phyloP scores from a whole-genome alignment of 1,140 invertebrate species.

The Drosophila auraria region DNA sequence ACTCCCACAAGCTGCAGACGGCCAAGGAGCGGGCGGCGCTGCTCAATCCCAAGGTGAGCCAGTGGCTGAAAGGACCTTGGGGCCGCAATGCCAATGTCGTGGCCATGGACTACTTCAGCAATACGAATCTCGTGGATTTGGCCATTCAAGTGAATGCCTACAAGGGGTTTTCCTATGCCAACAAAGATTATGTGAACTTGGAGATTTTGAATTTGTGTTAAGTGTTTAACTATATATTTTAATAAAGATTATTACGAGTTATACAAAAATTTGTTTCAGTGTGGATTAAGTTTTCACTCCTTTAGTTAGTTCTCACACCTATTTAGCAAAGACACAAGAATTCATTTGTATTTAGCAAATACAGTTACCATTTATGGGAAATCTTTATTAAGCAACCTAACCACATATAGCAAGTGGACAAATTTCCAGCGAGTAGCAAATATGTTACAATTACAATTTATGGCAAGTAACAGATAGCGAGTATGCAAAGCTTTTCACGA shows the following conservation, averaged over 20 bases:
- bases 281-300: no score
- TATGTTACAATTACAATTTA: no score
- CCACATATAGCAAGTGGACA: no score
- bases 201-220: conserved; percentile 52
- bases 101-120: conserved; percentile 87
- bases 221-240: not conserved
- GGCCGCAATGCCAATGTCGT: conserved; percentile 87
- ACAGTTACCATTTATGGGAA: no score
- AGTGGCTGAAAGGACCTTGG: conserved; percentile 84
- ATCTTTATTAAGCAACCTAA: not conserved
- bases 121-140: conserved; percentile 87
- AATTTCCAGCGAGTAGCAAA: no score
- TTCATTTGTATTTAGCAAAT: no score
- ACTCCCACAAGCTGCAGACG: conserved; percentile 63
- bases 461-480: no score
- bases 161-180: conserved; percentile 65
- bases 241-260: not conserved
- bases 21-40: conserved; percentile 69
- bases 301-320: no score
- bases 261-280: no score
- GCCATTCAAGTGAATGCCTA: conserved; percentile 84
- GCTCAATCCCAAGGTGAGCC: conserved; percentile 71
- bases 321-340: no score
- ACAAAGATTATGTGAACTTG: conserved; percentile 64
- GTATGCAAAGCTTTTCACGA: no score